Conservation (phyloP, 2,888 invertebrate species). For the Eledona agricola region DNA sequence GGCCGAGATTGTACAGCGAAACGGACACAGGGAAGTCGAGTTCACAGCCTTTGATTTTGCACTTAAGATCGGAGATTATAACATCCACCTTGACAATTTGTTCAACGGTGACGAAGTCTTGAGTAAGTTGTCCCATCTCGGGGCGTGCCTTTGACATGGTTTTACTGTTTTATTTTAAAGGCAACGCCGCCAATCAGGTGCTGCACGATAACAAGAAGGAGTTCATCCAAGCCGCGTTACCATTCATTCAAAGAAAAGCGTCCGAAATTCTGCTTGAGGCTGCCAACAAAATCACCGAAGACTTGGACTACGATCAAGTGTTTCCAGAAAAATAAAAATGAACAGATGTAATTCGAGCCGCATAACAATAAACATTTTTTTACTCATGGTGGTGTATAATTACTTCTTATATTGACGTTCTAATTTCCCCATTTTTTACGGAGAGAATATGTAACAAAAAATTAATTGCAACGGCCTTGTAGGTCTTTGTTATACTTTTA, state of each 20-base stretch:
- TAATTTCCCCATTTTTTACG: too few species aligned
- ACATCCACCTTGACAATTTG: constrained; percentile 66
- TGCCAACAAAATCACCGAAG: constrained; percentile 67
- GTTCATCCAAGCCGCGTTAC: constrained; percentile 67
- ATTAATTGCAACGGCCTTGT: too few species aligned
- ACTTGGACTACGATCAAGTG: constrained; percentile 66
- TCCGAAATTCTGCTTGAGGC: constrained; percentile 64
- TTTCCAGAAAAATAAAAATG: constrained; percentile 61
- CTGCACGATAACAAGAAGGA: constrained; percentile 70
- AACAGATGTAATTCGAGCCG: constrained; percentile 9
- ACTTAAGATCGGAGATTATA: constrained; percentile 67
- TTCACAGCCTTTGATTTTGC: constrained; percentile 64
- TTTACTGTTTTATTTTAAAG: constrained; percentile 43
- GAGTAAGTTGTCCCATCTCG: constrained; percentile 28
- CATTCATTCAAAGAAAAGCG: constrained; percentile 67
- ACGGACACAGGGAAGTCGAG: constrained; percentile 62
- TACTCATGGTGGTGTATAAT: too few species aligned
- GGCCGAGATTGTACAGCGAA: constrained; percentile 55
- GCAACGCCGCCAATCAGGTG: constrained; percentile 67
- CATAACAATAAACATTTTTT: too few species aligned
- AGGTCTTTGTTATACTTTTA: too few species aligned
- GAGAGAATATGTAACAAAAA: too few species aligned
- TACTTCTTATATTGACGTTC: too few species aligned
- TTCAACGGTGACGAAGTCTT: constrained; percentile 41
- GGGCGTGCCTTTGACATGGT: too few species aligned